Percentiles rank a stretch among this genome's conserved stretches.
phyloP scores from a whole-genome alignment of 2,888 invertebrate genomes.

The Zeuzera pyrina region DNA sequence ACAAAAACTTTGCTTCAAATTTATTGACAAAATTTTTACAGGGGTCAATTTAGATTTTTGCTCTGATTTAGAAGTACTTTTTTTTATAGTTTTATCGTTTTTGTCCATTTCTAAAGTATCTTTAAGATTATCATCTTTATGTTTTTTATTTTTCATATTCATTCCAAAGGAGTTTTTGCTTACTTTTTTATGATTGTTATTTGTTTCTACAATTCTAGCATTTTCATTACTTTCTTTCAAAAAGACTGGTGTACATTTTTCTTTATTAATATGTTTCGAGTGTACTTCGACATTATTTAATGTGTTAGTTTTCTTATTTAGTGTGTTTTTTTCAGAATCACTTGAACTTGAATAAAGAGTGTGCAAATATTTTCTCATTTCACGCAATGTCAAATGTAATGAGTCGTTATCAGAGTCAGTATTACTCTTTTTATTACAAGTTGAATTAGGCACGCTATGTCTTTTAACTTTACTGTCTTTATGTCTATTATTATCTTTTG shows the following conservation, averaged over 20 bases:
- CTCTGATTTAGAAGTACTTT: slow-evolving; percentile 25
- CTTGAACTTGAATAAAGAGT: slow-evolving; percentile 85
- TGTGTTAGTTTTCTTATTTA: slow-evolving; percentile 61
- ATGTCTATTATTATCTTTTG: slow-evolving; percentile 36
- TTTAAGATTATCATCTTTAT: slow-evolving; percentile 50
- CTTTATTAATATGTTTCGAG: slow-evolving; percentile 41
- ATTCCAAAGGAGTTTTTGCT: slow-evolving; percentile 72
- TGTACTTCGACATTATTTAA: slow-evolving; percentile 56
- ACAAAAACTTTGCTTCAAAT: slow-evolving; percentile 88
- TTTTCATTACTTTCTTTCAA: slow-evolving; percentile 47
- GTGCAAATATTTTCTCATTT: slow-evolving; percentile 87
- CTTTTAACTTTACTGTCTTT: slow-evolving; percentile 72
- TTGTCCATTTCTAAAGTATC: slow-evolving; percentile 51
- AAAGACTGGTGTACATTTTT: slow-evolving; percentile 33
- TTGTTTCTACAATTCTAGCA: slow-evolving; percentile 43
- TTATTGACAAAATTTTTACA: slow-evolving; percentile 78
- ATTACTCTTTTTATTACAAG: slow-evolving; percentile 58
- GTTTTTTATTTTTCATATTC: slow-evolving; percentile 76
- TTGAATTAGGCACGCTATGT: slow-evolving; percentile 80
- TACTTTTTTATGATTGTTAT: slow-evolving; percentile 61
- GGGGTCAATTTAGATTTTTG: slow-evolving; percentile 76
- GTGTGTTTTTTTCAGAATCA: slow-evolving; percentile 73
- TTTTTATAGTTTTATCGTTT: slow-evolving; percentile 49
- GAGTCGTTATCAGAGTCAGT: slow-evolving; percentile 76
- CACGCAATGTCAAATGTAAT: slow-evolving; percentile 87